Percentiles rank a stretch among this genome's conserved stretches.
Evolutionary conservation across 1,140 invertebrate genomes (phyloP).

Genomic region (Colletes latitarsis): DNA sequence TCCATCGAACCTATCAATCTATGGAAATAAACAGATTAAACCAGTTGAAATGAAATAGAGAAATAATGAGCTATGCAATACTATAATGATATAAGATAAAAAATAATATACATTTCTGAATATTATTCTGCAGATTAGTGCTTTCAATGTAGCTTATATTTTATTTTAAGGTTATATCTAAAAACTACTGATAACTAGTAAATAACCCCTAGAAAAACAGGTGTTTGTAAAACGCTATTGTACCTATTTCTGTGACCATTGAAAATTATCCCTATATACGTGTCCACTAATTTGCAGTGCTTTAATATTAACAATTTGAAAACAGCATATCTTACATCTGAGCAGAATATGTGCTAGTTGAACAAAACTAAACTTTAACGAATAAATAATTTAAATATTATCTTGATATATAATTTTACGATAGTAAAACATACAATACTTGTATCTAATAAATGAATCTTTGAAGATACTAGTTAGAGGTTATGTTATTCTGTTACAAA

Average conservation of each 20-base stretch:
- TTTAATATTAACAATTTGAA: background rate
- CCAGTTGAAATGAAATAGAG: background rate
- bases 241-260: background rate
- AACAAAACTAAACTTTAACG: background rate
- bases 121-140: background rate
- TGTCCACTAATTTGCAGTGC: background rate
- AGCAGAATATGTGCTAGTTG: background rate
- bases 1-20: conserved; percentile 75
- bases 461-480: conserved; percentile 10
- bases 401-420: background rate
- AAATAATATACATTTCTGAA: background rate
- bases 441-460: background rate
- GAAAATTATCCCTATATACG: background rate
- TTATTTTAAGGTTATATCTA: background rate
- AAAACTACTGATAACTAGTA: background rate
- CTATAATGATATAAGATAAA: background rate
- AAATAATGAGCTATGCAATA: background rate
- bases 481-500: conserved; percentile 9
- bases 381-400: background rate
- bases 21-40: conserved; percentile 26
- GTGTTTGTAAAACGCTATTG: background rate
- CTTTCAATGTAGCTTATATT: background rate
- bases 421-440: background rate
- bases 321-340: background rate
- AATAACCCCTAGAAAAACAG: background rate